phyloP scores from a whole-genome alignment of 2,888 invertebrate species.

The Creontiades dilutus region DNA sequence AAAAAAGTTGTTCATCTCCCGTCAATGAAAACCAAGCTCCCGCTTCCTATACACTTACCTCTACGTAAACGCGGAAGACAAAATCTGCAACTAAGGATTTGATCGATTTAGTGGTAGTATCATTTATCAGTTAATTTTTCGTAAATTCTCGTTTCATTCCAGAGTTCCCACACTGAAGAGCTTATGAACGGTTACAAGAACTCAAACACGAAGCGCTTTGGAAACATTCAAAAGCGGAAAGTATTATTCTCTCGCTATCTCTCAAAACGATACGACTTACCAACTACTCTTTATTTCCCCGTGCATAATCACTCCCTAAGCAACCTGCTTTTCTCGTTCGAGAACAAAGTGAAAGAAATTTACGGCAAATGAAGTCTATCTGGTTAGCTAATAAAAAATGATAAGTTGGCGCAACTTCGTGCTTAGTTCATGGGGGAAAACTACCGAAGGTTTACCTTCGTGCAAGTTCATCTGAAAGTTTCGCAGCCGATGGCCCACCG shows the following conservation, averaged over 20 bases:
- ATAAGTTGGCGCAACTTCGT: neutral
- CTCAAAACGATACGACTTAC: neutral
- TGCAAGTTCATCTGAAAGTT: slow-evolving; percentile 32
- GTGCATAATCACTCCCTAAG: neutral
- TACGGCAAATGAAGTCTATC: slow-evolving; percentile 36
- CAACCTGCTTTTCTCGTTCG: neutral
- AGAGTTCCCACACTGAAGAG: no score
- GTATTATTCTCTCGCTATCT: neutral
- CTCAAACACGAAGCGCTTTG: neutral
- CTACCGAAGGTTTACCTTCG: slow-evolving; percentile 5
- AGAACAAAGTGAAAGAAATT: slow-evolving; percentile 12
- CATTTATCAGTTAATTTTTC: no score
- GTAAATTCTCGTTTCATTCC: no score
- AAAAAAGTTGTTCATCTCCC: no score
- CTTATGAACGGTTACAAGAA: no score
- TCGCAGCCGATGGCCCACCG: slow-evolving; percentile 5
- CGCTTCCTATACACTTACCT: no score
- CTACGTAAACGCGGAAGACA: no score
- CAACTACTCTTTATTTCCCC: neutral
- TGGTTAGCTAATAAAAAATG: slow-evolving; percentile 28
- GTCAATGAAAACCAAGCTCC: no score
- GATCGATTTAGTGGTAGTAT: no score
- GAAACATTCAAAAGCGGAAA: neutral
- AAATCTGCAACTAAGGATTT: no score
- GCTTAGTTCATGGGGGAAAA: neutral